Evolutionary conservation across 2,113 vertebrate species (phyloP), one percentile per base, ranked within the genome.

Genomic region (Odobenus rosmarus): DNA sequence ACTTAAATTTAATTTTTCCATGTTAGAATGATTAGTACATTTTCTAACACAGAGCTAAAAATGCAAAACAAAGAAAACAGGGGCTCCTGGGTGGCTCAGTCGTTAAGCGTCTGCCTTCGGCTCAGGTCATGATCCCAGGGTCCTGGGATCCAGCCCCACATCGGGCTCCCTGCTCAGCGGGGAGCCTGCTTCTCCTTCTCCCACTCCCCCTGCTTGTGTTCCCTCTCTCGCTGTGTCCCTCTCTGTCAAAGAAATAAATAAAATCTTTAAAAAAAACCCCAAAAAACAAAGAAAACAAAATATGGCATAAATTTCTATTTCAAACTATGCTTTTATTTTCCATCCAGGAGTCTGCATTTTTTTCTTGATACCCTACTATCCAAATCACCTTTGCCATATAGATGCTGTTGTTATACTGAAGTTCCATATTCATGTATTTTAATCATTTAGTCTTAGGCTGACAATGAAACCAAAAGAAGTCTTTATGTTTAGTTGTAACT

Each of bases 371-470:
- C 64, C 12, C 8, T 80, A 16, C 23, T 79, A 28, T 89, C 39
- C 42, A 83, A 89, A 88, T 81, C 57, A 53, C 16, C 10, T 95
- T 76, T 94, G 15, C 36, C 36, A 61, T 53, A 77, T 88, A 62
- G 39, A 86, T 92, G 42, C 15, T 67, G 19, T 55, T 84, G 7
- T 55, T 86, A 16, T 2, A n/a, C 81, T 62, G 10, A 15, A 86
- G 76, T 82, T 95, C 12, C 18, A 80, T 81, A 81, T 90, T 90
- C 7, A 77, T 76, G 24, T 77, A 87, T 88, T 90, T 94, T 81
- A 82, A 71, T 67, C 36, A 86, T 23, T 88, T 72, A 93, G 16
- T 82, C 7, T 84, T 81, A 94, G 39, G 15, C 4, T 90, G 59
- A 72, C 1, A 71, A 53, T 81, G 84, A 77, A 82, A 93, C 7